Percentiles rank a stretch among this genome's conserved stretches.
phyloP scores from a whole-genome alignment of 1,140 invertebrate genomes.

The Capitella teleta region DNA sequence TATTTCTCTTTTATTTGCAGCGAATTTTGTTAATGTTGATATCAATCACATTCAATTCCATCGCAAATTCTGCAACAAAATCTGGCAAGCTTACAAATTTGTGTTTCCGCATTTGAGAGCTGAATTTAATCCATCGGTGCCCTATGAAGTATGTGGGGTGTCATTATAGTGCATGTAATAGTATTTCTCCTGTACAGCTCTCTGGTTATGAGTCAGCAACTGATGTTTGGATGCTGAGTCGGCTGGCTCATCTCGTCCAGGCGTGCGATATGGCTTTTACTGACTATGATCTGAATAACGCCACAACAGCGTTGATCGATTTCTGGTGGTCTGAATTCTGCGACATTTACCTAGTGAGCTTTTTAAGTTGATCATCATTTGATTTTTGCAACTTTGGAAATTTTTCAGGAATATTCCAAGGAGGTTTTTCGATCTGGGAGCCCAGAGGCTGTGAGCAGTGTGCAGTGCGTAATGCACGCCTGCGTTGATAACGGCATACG shows the following conservation, averaged over 20 bases:
- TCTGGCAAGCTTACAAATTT: slow-evolving; percentile 40
- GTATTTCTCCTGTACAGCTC: slow-evolving; percentile 8
- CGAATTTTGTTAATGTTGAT: slow-evolving; percentile 30
- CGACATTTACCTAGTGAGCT: slow-evolving; percentile 33
- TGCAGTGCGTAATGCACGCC: slow-evolving; percentile 55
- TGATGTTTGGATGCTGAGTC: slow-evolving; percentile 36
- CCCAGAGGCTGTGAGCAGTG: background rate
- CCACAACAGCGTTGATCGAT: slow-evolving; percentile 22
- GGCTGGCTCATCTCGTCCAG: slow-evolving; percentile 23
- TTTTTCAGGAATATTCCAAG: slow-evolving; percentile 54
- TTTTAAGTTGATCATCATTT: too few species aligned
- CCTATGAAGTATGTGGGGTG: background rate
- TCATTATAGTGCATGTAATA: background rate
- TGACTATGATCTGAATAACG: slow-evolving; percentile 26
- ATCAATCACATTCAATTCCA: slow-evolving; percentile 25
- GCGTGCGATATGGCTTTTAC: slow-evolving; percentile 24
- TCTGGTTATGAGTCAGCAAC: slow-evolving; percentile 13
- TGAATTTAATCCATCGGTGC: slow-evolving; percentile 11
- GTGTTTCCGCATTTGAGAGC: slow-evolving; percentile 17
- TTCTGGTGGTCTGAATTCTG: slow-evolving; percentile 39
- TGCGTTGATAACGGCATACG: slow-evolving; percentile 73
- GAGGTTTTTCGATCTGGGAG: slow-evolving; percentile 44
- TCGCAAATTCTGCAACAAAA: slow-evolving; percentile 40
- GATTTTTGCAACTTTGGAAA: background rate
- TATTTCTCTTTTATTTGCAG: slow-evolving; percentile 15